phyloP scores from a whole-genome alignment of 2,113 vertebrate species.

The Marcusenius ussheri region DNA sequence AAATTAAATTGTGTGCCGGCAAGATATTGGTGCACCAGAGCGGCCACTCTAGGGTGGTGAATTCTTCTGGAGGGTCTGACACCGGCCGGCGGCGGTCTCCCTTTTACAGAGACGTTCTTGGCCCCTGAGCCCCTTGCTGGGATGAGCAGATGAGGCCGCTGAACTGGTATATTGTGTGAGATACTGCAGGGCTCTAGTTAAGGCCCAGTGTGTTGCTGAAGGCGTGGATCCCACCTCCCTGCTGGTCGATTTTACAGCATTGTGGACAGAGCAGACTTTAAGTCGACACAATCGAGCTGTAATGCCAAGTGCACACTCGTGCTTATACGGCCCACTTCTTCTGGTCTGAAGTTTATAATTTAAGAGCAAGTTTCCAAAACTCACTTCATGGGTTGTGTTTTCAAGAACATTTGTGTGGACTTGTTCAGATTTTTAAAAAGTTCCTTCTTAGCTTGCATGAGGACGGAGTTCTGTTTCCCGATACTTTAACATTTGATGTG shows the following conservation, averaged over 20 bases:
- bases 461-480: neutral
- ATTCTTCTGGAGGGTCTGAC: neutral
- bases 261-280: neutral
- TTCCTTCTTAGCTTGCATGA: neutral
- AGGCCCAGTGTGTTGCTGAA: neutral
- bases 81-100: conserved; percentile 3
- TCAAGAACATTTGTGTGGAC: neutral
- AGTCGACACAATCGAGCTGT: neutral
- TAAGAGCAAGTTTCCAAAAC: neutral
- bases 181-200: neutral
- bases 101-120: conserved; percentile 13
- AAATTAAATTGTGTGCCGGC: conserved; percentile 49
- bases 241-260: neutral
- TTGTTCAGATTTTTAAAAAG: neutral
- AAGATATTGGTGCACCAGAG: conserved; percentile 40
- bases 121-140: neutral
- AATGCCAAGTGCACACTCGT: neutral
- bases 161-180: neutral
- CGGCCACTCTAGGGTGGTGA: conserved; percentile 45
- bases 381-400: neutral
- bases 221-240: neutral
- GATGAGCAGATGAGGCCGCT: neutral
- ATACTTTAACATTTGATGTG: neutral
- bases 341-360: neutral
- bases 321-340: neutral